Evolutionary conservation across 2,888 invertebrate species (phyloP), one percentile per base, ranked within the genome.

Genomic region (Ochropacha duplaris): DNA sequence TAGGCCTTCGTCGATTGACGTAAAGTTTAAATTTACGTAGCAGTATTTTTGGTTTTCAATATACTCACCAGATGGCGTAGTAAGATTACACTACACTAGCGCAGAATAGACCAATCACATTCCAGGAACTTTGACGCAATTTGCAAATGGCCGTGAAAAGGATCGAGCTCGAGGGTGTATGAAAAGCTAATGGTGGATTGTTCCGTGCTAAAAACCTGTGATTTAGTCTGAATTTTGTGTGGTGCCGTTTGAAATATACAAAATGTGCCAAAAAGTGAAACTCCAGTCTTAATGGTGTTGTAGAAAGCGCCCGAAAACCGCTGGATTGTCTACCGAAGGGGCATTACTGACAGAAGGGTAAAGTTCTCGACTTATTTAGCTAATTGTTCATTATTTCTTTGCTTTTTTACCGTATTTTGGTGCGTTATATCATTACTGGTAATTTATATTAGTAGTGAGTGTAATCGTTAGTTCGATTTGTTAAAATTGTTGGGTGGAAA

Each of bases 131-230:
- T 93, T 92, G 92, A 92, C 92, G 92, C 92, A 93, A 93, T 93
- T 93, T 93, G 93, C 93, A 93, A 93, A 93, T 93, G 93, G 93
- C 92, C 92, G 93, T 90, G 89, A 89, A 89, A 87, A 90, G 91
- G 89, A 90, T 87, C 71, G 88, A 86, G 84, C 87, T 88, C 86
- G 83, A 90, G 84, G 88, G 87, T 90, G 86, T 90, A 86, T 87
- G 88, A 88, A 86, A 83, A 87, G 86, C 83, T 88, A 87, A 91
- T 90, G 89, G 86, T 92, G 87, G 83, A 84, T 83, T 81, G 86
- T 82, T 84, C 81, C 80, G 88, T 90, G 88, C 74, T 86, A 83
- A 86, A 87, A 88, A 84, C 83, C 84, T 74, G 91, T 90, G 86
- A 81, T 74, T 85, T 79, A 80, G 79, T 80, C 74, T 80, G 79